Conservation (phyloP, 2,888 invertebrate species). For the Drosophila histrio region DNA sequence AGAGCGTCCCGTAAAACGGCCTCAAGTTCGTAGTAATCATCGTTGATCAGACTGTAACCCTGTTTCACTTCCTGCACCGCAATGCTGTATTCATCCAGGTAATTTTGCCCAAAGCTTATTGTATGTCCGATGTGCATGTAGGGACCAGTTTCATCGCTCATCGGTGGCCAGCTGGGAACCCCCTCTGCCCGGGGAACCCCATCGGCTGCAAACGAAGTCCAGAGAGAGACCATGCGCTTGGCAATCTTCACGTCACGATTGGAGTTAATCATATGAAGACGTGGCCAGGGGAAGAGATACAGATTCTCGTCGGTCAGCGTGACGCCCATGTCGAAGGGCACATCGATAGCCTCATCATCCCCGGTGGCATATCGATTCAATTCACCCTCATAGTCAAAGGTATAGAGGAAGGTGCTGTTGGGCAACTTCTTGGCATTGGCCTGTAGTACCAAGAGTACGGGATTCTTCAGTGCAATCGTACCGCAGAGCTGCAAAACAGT, state of each 20-base stretch:
- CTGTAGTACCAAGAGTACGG: conserved; percentile 83
- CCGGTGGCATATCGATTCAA: conserved; percentile 81
- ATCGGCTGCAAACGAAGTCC: conserved; percentile 83
- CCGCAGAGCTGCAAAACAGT: conserved; percentile 83
- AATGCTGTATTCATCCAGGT: conserved; percentile 80
- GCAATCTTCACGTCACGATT: conserved; percentile 84
- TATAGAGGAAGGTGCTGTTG: conserved; percentile 84
- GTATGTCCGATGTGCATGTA: conserved; percentile 81
- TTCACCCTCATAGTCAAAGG: conserved; percentile 85
- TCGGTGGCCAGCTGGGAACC: conserved; percentile 79
- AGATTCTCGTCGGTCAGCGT: conserved; percentile 87
- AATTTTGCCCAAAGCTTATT: conserved; percentile 77
- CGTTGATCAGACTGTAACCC: conserved; percentile 79
- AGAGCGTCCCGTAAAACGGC: conserved; percentile 40
- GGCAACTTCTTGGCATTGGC: conserved; percentile 82
- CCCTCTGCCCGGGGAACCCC: conserved; percentile 79
- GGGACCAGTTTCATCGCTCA: conserved; percentile 82
- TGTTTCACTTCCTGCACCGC: conserved; percentile 73
- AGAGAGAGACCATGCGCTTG: conserved; percentile 84
- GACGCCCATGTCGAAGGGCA: conserved; percentile 85
- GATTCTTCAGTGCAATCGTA: conserved; percentile 85
- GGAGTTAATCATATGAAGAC: conserved; percentile 76
- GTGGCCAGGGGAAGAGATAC: conserved; percentile 85
- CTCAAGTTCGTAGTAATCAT: conserved; percentile 79
- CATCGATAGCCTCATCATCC: conserved; percentile 80